Percentiles rank a stretch among this genome's conserved stretches.
phyloP scores from a whole-genome alignment of 2,888 invertebrate genomes.

The Steinernema carpocapsae region DNA sequence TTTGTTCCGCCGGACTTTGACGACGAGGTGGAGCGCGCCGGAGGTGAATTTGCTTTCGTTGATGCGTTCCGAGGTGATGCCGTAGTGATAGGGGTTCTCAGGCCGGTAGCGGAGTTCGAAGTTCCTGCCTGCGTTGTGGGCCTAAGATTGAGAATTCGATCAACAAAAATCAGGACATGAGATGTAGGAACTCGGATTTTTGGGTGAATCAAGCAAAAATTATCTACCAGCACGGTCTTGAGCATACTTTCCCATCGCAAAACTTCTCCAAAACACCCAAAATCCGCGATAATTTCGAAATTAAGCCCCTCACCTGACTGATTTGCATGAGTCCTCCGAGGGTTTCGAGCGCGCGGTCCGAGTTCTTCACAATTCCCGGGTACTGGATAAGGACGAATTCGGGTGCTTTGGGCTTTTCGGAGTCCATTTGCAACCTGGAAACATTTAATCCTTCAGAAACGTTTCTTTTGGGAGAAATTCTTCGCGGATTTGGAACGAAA shows the following conservation, averaged over 20 bases:
- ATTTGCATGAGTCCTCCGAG: constrained; percentile 63
- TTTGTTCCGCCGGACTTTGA: constrained; percentile 56
- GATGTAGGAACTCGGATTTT: background rate
- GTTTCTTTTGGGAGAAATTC: background rate
- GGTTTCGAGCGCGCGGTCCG: constrained; percentile 61
- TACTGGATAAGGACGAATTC: constrained; percentile 61
- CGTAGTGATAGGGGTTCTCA: constrained; percentile 59
- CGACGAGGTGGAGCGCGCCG: constrained; percentile 57
- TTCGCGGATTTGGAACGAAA: background rate
- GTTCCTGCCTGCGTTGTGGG: constrained; percentile 47
- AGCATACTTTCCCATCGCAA: no score
- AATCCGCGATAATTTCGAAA: constrained; percentile 36
- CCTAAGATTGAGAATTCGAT: constrained; percentile 38
- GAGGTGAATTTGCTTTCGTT: constrained; percentile 51
- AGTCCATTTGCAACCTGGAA: no score
- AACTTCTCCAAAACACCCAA: no score
- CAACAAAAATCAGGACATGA: background rate
- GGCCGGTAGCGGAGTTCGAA: constrained; percentile 61
- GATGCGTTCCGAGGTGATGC: constrained; percentile 68
- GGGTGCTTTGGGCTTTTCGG: background rate
- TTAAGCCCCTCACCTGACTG: constrained; percentile 46
- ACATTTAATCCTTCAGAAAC: no score
- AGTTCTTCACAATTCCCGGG: constrained; percentile 64
- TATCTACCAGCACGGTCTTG: no score
- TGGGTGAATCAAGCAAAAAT: no score